Evolutionary conservation across 2,797 vertebrate genomes (phyloP).

Genomic region (Mormyrops boulengeri): DNA sequence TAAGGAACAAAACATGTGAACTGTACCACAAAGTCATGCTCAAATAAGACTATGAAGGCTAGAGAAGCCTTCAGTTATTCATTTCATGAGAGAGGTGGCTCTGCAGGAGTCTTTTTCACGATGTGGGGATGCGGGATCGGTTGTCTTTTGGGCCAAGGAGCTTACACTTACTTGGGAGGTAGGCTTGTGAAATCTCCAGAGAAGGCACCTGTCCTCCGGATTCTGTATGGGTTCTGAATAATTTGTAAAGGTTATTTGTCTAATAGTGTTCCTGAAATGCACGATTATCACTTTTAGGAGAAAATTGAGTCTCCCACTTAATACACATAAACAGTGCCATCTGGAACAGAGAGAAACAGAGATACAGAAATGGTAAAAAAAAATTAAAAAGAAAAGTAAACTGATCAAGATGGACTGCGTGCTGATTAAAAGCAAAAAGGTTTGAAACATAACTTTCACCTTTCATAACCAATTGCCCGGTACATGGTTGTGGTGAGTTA

Average conservation of each 20-base stretch:
- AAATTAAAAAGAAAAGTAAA: neutral
- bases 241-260: constrained; percentile 46
- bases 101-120: constrained; percentile 45
- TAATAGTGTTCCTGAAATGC: constrained; percentile 37
- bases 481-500: neutral
- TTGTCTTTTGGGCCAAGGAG: constrained; percentile 35
- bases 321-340: neutral
- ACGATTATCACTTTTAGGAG: constrained; percentile 26
- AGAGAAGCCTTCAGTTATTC: constrained; percentile 59
- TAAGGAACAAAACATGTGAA: constrained; percentile 28
- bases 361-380: neutral
- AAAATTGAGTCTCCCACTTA: neutral
- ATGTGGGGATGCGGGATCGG: constrained; percentile 42
- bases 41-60: constrained; percentile 47
- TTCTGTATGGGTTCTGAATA: constrained; percentile 32
- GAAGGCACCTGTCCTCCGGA: constrained; percentile 31
- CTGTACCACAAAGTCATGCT: constrained; percentile 27
- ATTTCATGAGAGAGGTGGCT: constrained; percentile 43
- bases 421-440: neutral
- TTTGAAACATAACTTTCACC: neutral
- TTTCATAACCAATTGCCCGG: neutral
- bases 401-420: neutral
- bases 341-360: constrained; percentile 27
- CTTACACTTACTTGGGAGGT: constrained; percentile 33
- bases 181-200: constrained; percentile 20